Percentiles rank a stretch among this genome's conserved stretches.
Evolutionary conservation across 2,113 vertebrate genomes (phyloP).

Genomic region (Ginglymostoma cirratum): DNA sequence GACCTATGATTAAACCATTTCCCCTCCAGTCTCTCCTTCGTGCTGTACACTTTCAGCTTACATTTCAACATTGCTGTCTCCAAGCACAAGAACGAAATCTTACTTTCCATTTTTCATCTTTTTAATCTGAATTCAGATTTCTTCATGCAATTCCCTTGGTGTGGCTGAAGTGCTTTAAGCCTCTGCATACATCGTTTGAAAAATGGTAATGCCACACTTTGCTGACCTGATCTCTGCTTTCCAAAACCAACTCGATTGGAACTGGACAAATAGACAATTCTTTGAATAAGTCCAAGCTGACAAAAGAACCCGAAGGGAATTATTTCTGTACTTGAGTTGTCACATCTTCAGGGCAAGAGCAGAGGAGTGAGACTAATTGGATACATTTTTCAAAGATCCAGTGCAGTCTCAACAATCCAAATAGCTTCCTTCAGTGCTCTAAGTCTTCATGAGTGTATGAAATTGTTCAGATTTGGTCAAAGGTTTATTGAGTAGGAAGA

Average conservation of each 20-base stretch:
- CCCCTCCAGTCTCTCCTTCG: background rate
- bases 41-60: background rate
- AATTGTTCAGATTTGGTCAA: background rate
- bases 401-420: background rate
- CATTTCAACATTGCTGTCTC: background rate
- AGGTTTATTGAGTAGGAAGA: background rate
- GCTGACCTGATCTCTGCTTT: background rate
- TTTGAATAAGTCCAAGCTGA: background rate
- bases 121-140: background rate
- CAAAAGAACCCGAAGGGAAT: background rate
- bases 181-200: background rate
- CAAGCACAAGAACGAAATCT: background rate
- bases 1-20: constrained; percentile 16
- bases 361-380: background rate
- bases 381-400: background rate
- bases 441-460: background rate
- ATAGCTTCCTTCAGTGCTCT: background rate
- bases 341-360: background rate
- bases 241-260: background rate
- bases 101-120: background rate
- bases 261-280: background rate
- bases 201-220: too few relatives aligned
- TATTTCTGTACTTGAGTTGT: background rate
- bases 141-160: background rate
- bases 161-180: background rate